Percentiles rank a stretch among this genome's conserved stretches.
Evolutionary conservation across 2,888 invertebrate species (phyloP).

Genomic region (Aquatica leii): DNA sequence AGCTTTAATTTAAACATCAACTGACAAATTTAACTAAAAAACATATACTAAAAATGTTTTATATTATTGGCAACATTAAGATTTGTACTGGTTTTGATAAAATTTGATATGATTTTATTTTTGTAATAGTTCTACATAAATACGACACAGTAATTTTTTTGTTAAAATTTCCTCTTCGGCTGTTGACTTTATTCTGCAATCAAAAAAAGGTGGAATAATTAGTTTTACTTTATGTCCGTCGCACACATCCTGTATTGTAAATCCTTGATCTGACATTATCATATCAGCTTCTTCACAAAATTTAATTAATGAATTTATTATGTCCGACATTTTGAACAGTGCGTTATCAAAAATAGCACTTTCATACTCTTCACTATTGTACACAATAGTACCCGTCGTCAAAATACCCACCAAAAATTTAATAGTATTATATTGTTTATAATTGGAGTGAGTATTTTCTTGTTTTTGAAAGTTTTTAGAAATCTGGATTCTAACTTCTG

Average conservation of each 20-base stretch:
- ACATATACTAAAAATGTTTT: conserved; percentile 4
- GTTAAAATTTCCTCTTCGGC: conserved; percentile 13
- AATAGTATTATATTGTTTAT: neutral
- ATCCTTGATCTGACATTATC: conserved; percentile 10
- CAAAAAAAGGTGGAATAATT: conserved; percentile 14
- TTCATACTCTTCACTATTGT: neutral
- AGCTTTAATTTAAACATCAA: no score
- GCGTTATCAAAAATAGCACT: conserved; percentile 10
- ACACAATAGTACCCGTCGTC: neutral
- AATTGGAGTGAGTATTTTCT: neutral
- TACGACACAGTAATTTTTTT: conserved; percentile 5
- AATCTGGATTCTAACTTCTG: neutral
- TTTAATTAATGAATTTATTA: neutral
- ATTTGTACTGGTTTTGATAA: conserved; percentile 1
- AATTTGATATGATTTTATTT: conserved; percentile 8
- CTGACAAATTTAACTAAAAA: conserved; percentile 12
- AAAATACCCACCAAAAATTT: conserved; percentile 3
- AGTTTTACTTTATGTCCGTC: conserved; percentile 9
- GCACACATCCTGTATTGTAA: conserved; percentile 4
- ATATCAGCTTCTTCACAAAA: conserved; percentile 10
- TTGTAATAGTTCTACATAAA: conserved; percentile 8
- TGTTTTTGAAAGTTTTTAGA: neutral
- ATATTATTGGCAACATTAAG: conserved; percentile 5
- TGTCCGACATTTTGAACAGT: neutral
- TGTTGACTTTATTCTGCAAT: neutral